Evolutionary conservation across 30 jellyfish, hydroid and myxozoan genomes (phyloP).

Genomic region (Hydractinia symbiolongicarpus): DNA sequence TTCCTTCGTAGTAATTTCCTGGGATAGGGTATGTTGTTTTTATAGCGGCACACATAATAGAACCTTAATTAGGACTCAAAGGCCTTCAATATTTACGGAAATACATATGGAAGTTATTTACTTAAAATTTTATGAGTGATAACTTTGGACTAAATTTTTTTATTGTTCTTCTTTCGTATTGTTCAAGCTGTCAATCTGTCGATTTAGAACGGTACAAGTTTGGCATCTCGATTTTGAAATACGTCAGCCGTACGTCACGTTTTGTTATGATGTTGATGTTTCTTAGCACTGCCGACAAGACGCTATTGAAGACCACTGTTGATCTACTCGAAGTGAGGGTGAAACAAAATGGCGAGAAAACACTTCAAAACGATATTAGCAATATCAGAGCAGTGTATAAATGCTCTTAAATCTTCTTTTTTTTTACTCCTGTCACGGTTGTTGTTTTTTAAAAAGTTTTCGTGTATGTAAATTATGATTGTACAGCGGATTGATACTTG

Average conservation of each 20-base stretch:
- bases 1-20: no score
- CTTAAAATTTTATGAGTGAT: no score
- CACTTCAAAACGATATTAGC: neutral
- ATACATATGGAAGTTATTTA: no score
- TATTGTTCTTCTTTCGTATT: no score
- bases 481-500: neutral
- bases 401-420: neutral
- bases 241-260: slow-evolving; percentile 19
- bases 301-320: slow-evolving; percentile 21
- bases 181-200: neutral
- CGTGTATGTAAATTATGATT: no score
- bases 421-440: neutral
- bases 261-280: slow-evolving; percentile 27
- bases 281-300: slow-evolving; percentile 28
- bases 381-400: slow-evolving; percentile 13
- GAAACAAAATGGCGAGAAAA: slow-evolving; percentile 31
- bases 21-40: no score
- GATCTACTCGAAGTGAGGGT: slow-evolving; percentile 30
- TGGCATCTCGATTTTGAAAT: slow-evolving; percentile 23
- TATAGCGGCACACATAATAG: no score
- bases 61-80: no score
- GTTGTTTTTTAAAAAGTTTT: neutral
- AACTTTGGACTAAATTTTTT: no score
- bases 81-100: no score
- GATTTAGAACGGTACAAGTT: slow-evolving; percentile 17